Base-by-base conservation (phyloP, 1,140 invertebrate species). In the Aporrectodea caliginosa region DNA sequence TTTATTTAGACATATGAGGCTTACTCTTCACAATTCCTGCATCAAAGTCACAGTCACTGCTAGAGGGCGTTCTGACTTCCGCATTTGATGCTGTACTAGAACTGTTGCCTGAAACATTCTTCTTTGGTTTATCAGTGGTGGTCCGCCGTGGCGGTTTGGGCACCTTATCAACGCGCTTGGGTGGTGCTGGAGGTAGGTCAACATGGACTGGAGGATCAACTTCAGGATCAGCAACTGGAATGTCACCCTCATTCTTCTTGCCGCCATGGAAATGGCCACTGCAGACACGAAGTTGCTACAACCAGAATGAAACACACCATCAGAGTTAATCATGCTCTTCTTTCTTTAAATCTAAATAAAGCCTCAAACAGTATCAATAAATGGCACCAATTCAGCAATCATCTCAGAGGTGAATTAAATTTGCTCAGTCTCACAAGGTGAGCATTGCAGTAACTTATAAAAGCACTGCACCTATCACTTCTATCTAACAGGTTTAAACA, bases 261-360 rank as follows among this genome's bases (percentile, higher is more conserved):
- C 87, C 87, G 31, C 85, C 87, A 74, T 83, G 79, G 81, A 88
- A 88, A 79, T 88, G 87, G 34, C 87, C 87, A 30, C 86, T 88
- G 79, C 87, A 88, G 71, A 88, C 88, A 31, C 87, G 82, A 31
- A 88, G 81, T 86, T 88, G 78, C 78, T 80, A 43, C 79, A 80
- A 76, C 22, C 68, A 79, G n/a, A n/a, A n/a, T n/a, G n/a, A n/a
- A n/a, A n/a, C n/a, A n/a, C n/a, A n/a, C n/a, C n/a, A n/a, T n/a
- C n/a, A n/a, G n/a, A n/a, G n/a, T n/a, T n/a, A n/a, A n/a, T n/a
- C n/a, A n/a, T n/a, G n/a, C n/a, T n/a, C n/a, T n/a, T n/a, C n/a
- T n/a, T n/a, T n/a, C n/a, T n/a, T n/a, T n/a, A n/a, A n/a, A n/a
- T n/a, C n/a, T n/a, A n/a, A n/a, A n/a, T n/a, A n/a, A n/a, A n/a